Base-by-base conservation (phyloP, 2,797 vertebrate species). In the Hoplostethus mediterraneus region DNA sequence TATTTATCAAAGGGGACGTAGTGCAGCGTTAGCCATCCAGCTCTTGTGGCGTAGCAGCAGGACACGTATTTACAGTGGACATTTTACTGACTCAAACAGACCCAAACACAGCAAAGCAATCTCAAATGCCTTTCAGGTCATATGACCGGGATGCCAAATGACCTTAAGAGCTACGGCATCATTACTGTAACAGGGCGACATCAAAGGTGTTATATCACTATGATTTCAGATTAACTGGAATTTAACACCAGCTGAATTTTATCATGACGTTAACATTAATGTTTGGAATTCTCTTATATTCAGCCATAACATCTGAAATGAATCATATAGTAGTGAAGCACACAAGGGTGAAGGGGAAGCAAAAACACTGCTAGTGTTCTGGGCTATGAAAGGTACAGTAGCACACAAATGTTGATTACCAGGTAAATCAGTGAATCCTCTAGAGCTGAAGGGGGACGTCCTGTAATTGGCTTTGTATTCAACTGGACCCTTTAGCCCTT, bases 1-100 rank as follows among this genome's bases (percentile, higher is more conserved):
- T 45, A 79, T 78, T 68, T 63, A 63, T 76, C 67, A 69, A 28
- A 48, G 6, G 48, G 75, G 56, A 70, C 40, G 45, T 11, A 53
- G 57, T 11, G 17, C 49, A 67, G 28, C 73, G 21, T 25, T 56
- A 49, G 64, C 59, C 49, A 11, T 74, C 63, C 28, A 51, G 30
- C 25, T 71, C 61, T 40, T 60, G 52, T 61, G 56, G 10, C 33
- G 55, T n/a, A 33, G 21, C 25, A 52, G 49, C 31, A 49, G 9
- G 60, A 52, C 42, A 8, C 58, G 21, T 33, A 52, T 66, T 54
- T 60, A 53, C 9, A 13, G 51, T 3, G 31, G 48, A 51, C 5
- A 67, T 70, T 59, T 75, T 6, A 25, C 33, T 2, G 11, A 55
- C 2, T 53, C 36, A 71, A 57, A 51, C 49, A 45, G 60, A n/a